Conservation (phyloP, 2,797 vertebrate genomes). For the Hyperoplus lanceolatus region DNA sequence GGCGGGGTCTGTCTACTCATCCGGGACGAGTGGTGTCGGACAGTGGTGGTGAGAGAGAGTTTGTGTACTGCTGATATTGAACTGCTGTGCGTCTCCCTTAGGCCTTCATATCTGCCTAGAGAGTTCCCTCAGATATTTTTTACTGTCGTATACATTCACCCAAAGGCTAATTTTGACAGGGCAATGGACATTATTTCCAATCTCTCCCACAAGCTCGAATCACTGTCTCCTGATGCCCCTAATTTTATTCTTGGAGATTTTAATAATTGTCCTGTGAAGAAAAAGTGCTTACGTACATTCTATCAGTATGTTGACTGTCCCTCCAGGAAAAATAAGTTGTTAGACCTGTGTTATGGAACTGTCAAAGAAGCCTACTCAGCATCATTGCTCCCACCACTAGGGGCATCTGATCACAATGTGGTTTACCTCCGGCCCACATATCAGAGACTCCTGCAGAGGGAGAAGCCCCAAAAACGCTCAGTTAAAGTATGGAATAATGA, state of each 20-base stretch:
- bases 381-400: background rate
- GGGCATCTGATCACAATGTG: slow-evolving; percentile 15
- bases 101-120: no score
- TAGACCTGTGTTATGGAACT: background rate
- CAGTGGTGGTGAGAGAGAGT: background rate
- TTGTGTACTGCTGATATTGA: background rate
- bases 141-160: background rate
- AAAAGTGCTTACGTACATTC: background rate
- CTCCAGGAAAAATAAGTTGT: no score
- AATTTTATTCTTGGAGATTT: background rate
- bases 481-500: no score
- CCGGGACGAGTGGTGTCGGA: background rate
- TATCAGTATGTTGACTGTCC: no score
- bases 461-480: no score
- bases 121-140: background rate
- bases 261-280: background rate
- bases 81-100: background rate
- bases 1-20: no score
- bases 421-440: background rate
- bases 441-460: no score
- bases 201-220: background rate
- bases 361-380: slow-evolving; percentile 14
- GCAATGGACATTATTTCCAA: background rate
- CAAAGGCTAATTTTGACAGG: background rate
- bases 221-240: background rate